Percentiles rank a stretch among this genome's conserved stretches.
These are phyloP conservation scores for Teleogryllus oceanicus DNA, from an alignment of 2,888 invertebrate species.

Conservation along the genomic window DNA sequence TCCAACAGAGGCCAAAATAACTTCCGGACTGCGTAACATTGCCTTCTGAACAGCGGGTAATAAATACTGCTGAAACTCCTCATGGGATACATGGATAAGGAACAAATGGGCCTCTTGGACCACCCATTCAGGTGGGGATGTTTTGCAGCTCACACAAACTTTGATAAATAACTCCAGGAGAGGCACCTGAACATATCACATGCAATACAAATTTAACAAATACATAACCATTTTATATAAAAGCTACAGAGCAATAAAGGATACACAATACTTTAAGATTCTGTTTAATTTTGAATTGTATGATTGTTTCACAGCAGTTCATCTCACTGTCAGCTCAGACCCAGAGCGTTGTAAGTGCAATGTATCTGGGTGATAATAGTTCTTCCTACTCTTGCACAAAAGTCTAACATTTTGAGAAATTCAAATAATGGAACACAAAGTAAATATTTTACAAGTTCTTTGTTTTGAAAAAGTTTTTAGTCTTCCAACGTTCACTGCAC, in stretches of 20 bases:
- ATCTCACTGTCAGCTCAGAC: too few relatives aligned
- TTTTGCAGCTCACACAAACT: slow-evolving; percentile 72
- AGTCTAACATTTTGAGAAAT: too few relatives aligned
- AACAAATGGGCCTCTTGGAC: slow-evolving; percentile 65
- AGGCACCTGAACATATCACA: slow-evolving; percentile 51
- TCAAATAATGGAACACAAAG: too few relatives aligned
- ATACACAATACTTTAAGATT: neutral
- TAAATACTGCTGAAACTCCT: slow-evolving; percentile 69
- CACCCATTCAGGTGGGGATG: slow-evolving; percentile 65
- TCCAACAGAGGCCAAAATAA: slow-evolving; percentile 77
- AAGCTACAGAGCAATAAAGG: neutral
- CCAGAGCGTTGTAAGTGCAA: too few relatives aligned
- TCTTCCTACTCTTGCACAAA: too few relatives aligned
- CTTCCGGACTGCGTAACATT: slow-evolving; percentile 90
- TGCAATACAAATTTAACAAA: neutral
- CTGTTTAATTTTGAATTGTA: neutral
- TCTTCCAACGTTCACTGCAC: too few relatives aligned
- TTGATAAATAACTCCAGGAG: slow-evolving; percentile 71
- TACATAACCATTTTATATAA: neutral
- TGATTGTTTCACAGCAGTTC: too few relatives aligned
- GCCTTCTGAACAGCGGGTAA: slow-evolving; percentile 86
- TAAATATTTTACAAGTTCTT: too few relatives aligned
- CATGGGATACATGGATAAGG: slow-evolving; percentile 58
- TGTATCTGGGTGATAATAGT: too few relatives aligned
- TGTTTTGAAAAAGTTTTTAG: too few relatives aligned